Percentiles rank a stretch among this genome's conserved stretches.
phyloP scores from a whole-genome alignment of 1,140 invertebrate genomes.

The Danaus plexippus region DNA sequence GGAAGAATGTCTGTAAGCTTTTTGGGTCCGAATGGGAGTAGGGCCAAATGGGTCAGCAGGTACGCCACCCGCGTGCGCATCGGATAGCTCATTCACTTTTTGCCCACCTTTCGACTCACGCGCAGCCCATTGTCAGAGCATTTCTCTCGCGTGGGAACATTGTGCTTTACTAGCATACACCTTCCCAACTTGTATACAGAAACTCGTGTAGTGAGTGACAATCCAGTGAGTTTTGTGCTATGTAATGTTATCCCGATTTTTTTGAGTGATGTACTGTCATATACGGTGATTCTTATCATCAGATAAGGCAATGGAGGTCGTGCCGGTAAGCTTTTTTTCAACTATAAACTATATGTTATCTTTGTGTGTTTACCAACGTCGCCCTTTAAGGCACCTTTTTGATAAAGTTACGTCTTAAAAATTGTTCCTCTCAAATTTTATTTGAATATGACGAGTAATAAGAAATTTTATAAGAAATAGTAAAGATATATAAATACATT shows the following conservation, averaged over 20 bases:
- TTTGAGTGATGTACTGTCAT: slow-evolving; percentile 57
- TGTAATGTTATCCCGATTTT: slow-evolving; percentile 23
- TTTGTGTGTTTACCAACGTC: no score
- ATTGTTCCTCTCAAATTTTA: no score
- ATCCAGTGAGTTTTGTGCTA: slow-evolving; percentile 30
- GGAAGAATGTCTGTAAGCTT: no score
- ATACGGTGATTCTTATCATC: slow-evolving; percentile 43
- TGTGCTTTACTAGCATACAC: slow-evolving; percentile 52
- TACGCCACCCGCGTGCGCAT: slow-evolving; percentile 31
- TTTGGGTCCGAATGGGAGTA: slow-evolving; percentile 20
- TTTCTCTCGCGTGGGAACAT: slow-evolving; percentile 66
- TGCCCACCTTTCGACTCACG: slow-evolving; percentile 67
- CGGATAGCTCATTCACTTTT: slow-evolving; percentile 62
- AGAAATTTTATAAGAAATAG: no score
- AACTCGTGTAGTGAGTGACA: slow-evolving; percentile 37
- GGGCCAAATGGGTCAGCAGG: slow-evolving; percentile 62
- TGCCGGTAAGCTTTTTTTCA: slow-evolving; percentile 37
- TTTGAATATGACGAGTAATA: no score
- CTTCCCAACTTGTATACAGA: slow-evolving; percentile 27
- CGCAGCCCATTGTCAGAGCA: slow-evolving; percentile 60
- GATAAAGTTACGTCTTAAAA: no score
- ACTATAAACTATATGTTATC: no score
- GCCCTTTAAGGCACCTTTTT: no score
- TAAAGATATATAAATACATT: no score
- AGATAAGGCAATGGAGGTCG: slow-evolving; percentile 47